Conservation (phyloP, 53 echinoderm and acorn worm species). For the Paelopatides confundens region DNA sequence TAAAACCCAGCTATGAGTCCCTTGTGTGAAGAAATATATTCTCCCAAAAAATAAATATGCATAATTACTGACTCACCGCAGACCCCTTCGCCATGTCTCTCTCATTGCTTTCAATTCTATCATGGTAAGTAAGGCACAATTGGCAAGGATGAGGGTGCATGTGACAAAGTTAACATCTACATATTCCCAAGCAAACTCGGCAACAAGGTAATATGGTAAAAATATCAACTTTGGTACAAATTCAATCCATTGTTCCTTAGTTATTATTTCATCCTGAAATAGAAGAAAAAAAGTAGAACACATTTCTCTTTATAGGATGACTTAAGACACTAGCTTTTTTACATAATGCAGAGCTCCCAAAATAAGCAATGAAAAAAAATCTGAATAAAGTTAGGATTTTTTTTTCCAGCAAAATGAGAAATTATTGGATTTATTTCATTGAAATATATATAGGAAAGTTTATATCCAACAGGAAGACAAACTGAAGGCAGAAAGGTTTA, state of each 20-base stretch:
- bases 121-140: slow-evolving; percentile 92
- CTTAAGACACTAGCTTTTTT: neutral
- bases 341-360: too few species aligned
- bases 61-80: slow-evolving; percentile 78
- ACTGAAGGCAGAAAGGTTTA: too few species aligned
- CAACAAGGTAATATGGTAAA: slow-evolving; percentile 90
- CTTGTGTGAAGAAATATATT: neutral
- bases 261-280: slow-evolving; percentile 58
- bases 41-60: too few species aligned
- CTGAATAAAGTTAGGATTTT: too few species aligned
- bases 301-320: neutral
- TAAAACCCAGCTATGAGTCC: too few species aligned
- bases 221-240: slow-evolving; percentile 91
- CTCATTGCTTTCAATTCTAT: slow-evolving; percentile 83
- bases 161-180: slow-evolving; percentile 82
- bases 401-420: too few species aligned
- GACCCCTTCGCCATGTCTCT: slow-evolving; percentile 70
- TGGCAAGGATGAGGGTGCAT: slow-evolving; percentile 72
- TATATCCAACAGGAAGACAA: too few species aligned
- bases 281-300: neutral
- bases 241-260: slow-evolving; percentile 89
- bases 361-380: too few species aligned
- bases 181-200: slow-evolving; percentile 90
- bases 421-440: too few species aligned
- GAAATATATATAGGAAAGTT: too few species aligned